Percentiles rank a stretch among this genome's conserved stretches.
Conservation (phyloP, 2,888 invertebrate genomes). For the Polydrusus pterygomalis region DNA sequence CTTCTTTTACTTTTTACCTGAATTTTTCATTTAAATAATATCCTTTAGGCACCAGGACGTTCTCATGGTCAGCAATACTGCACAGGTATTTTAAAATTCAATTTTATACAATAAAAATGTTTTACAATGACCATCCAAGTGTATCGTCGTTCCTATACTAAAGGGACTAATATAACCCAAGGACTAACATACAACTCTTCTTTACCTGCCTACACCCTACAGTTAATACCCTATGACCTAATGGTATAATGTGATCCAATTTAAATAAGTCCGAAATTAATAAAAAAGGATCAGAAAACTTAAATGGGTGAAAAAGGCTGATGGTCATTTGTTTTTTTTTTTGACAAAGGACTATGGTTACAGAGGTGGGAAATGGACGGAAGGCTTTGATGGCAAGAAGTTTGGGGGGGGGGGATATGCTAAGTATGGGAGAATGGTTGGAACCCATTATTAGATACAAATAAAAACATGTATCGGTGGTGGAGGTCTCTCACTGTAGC, state of each 20-base stretch:
- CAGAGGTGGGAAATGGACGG: too few relatives aligned
- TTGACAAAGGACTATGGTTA: not conserved
- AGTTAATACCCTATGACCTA: constrained; percentile 65
- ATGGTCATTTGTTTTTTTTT: not conserved
- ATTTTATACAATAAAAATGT: constrained; percentile 32
- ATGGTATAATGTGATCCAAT: constrained; percentile 6
- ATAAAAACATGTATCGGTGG: too few relatives aligned
- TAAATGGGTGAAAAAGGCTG: not conserved
- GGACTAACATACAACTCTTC: constrained; percentile 13
- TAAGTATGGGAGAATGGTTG: too few relatives aligned
- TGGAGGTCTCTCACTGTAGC: too few relatives aligned
- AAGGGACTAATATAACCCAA: not conserved
- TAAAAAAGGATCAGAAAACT: constrained; percentile 17
- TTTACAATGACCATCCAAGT: constrained; percentile 39
- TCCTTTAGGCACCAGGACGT: constrained; percentile 52
- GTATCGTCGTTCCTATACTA: not conserved
- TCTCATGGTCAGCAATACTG: constrained; percentile 54
- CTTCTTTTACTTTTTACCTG: constrained; percentile 57
- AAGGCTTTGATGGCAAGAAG: too few relatives aligned
- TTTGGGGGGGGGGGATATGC: too few relatives aligned
- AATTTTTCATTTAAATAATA: not conserved
- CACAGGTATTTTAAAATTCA: constrained; percentile 43
- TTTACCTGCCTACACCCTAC: constrained; percentile 64
- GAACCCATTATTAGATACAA: too few relatives aligned
- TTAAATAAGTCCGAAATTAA: constrained; percentile 22